A percentile compares a stretch with the other conserved stretches of the same genome.
Evolutionary conservation across 2,888 invertebrate species (phyloP).

Genomic region (Beris chalybata): DNA sequence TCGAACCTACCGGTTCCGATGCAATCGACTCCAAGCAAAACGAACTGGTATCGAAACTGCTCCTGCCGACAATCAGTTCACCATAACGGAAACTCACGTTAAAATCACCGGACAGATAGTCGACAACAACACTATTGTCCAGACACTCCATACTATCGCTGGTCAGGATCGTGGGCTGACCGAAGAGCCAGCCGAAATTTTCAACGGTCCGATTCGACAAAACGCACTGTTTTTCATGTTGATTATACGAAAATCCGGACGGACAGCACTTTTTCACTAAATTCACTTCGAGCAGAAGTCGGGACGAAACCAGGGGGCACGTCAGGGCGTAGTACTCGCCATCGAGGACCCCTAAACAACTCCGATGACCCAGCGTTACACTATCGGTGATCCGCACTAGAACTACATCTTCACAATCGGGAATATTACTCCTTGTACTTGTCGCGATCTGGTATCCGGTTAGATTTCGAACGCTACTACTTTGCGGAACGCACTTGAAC

Average conservation of each 20-base stretch:
- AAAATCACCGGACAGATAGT: conserved; percentile 46
- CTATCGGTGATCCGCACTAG: conserved; percentile 22
- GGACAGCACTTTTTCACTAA: conserved; percentile 52
- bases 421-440: conserved; percentile 28
- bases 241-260: conserved; percentile 46
- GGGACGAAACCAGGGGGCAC: conserved; percentile 14
- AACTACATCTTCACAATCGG: conserved; percentile 31
- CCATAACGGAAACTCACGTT: conserved; percentile 44
- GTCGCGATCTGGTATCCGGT: conserved; percentile 13
- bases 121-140: conserved; percentile 47
- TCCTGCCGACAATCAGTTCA: conserved; percentile 40
- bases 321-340: conserved; percentile 25
- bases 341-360: conserved; percentile 32
- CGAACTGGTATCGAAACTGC: conserved; percentile 39
- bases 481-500: conserved; percentile 26
- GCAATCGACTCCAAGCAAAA: conserved; percentile 51
- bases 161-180: conserved; percentile 45
- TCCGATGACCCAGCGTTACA: conserved; percentile 10
- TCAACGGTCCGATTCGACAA: neutral
- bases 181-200: conserved; percentile 40
- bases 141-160: conserved; percentile 46
- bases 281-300: conserved; percentile 39
- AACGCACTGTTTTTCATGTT: conserved; percentile 9
- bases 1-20: neutral
- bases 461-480: conserved; percentile 1